Percentiles rank a stretch among this genome's conserved stretches.
Evolutionary conservation across 1,140 invertebrate genomes (phyloP).

Genomic region (Drosophila nikananu): DNA sequence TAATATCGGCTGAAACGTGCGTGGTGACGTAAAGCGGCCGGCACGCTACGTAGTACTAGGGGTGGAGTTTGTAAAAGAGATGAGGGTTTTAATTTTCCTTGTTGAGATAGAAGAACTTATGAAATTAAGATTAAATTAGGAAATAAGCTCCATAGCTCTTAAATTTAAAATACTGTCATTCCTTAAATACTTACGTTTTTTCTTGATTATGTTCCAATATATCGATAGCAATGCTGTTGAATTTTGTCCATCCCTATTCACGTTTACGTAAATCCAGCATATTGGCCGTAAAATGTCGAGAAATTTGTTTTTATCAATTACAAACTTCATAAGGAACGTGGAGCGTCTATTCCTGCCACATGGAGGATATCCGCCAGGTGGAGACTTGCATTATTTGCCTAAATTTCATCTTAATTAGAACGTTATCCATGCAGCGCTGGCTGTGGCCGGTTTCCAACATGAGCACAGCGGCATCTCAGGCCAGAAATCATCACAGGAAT

Average conservation of each 20-base stretch:
- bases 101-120: not conserved
- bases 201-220: not conserved
- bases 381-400: no score
- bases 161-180: not conserved
- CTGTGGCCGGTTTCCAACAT: conserved; percentile 53
- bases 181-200: not conserved
- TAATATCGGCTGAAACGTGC: conserved; percentile 32
- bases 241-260: conserved; percentile 18
- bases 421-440: conserved; percentile 15
- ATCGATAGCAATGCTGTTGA: conserved; percentile 18
- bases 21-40: conserved; percentile 3
- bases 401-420: not conserved
- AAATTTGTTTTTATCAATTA: conserved; percentile 62
- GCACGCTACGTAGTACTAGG: not conserved
- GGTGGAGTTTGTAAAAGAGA: not conserved
- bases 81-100: not conserved
- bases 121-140: not conserved
- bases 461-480: conserved; percentile 16
- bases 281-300: conserved; percentile 46
- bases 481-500: conserved; percentile 45
- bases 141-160: not conserved
- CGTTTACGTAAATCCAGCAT: conserved; percentile 54
- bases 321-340: conserved; percentile 49
- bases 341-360: conserved; percentile 52
- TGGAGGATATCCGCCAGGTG: conserved; percentile 47